phyloP scores from a whole-genome alignment of 2,888 invertebrate genomes.

The Gastrophysa polygoni region DNA sequence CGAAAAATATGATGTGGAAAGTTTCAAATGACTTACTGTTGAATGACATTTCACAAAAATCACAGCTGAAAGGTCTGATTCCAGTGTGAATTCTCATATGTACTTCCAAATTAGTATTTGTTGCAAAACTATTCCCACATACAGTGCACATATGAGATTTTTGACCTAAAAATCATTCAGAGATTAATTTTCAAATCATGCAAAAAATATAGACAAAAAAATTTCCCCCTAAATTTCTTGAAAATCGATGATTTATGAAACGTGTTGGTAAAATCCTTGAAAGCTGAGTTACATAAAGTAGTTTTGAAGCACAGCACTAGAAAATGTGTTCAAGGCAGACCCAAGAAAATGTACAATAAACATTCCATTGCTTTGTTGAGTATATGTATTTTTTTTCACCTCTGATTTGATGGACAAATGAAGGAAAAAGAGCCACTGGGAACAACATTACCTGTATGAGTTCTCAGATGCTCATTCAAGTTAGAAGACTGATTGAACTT shows the following conservation, averaged over 20 bases:
- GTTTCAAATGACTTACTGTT: constrained; percentile 51
- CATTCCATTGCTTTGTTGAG: too few relatives aligned
- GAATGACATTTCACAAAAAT: constrained; percentile 50
- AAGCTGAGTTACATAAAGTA: too few relatives aligned
- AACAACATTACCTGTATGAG: constrained; percentile 52
- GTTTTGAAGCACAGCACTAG: too few relatives aligned
- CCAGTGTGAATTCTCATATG: constrained; percentile 55
- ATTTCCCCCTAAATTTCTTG: too few relatives aligned
- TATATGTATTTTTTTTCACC: too few relatives aligned
- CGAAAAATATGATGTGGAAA: constrained; percentile 12
- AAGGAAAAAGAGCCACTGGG: too few relatives aligned
- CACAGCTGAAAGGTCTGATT: constrained; percentile 53
- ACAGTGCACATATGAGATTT: constrained; percentile 52
- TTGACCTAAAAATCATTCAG: constrained; percentile 41
- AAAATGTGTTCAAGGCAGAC: too few relatives aligned
- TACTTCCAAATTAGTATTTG: constrained; percentile 50
- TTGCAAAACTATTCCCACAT: constrained; percentile 52
- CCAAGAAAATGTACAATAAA: too few relatives aligned
- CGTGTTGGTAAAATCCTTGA: too few relatives aligned
- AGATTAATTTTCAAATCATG: too few relatives aligned
- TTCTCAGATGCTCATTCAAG: constrained; percentile 51
- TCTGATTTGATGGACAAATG: not conserved
- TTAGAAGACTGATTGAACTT: constrained; percentile 54
- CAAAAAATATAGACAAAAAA: too few relatives aligned
- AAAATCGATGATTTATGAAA: too few relatives aligned